Percentiles rank a stretch among this genome's conserved stretches.
These are phyloP conservation scores for Pseudopipra pipra DNA, from an alignment of 2,113 vertebrate genomes.

Conservation along the genomic window DNA sequence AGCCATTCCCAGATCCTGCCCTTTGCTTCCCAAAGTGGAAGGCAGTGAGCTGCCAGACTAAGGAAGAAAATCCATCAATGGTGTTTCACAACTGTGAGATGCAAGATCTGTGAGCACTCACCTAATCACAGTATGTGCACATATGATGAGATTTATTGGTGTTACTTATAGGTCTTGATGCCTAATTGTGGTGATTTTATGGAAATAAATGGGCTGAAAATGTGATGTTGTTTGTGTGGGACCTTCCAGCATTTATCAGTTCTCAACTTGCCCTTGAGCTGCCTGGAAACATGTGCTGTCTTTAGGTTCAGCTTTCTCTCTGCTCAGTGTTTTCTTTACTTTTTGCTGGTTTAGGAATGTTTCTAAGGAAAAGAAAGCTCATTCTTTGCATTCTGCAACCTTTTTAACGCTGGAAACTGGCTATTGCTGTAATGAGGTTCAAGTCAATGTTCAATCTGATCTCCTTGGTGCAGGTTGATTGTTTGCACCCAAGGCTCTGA, in stretches of 20 bases:
- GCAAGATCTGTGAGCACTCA: background rate
- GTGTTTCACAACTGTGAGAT: background rate
- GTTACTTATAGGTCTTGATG: background rate
- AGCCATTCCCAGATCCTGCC: background rate
- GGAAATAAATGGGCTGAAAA: background rate
- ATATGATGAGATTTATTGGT: background rate
- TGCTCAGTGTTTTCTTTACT: background rate
- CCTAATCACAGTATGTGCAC: accelerated
- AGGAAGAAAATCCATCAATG: background rate
- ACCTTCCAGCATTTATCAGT: background rate
- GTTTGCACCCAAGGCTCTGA: background rate
- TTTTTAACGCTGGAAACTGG: background rate
- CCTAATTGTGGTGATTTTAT: background rate
- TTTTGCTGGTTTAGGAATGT: background rate
- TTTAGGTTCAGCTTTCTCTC: background rate
- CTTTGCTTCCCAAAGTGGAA: background rate
- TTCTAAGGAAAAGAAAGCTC: background rate
- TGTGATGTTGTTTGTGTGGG: background rate
- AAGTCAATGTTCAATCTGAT: background rate
- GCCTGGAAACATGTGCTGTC: background rate
- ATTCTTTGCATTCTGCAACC: background rate
- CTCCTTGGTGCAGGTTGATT: background rate
- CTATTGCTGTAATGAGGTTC: background rate
- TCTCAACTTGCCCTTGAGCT: background rate
- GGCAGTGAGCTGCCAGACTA: background rate